These are phyloP conservation scores for Hirtodrosophila histrioides DNA, from an alignment of 2,888 invertebrate genomes.

Conservation along the genomic window DNA sequence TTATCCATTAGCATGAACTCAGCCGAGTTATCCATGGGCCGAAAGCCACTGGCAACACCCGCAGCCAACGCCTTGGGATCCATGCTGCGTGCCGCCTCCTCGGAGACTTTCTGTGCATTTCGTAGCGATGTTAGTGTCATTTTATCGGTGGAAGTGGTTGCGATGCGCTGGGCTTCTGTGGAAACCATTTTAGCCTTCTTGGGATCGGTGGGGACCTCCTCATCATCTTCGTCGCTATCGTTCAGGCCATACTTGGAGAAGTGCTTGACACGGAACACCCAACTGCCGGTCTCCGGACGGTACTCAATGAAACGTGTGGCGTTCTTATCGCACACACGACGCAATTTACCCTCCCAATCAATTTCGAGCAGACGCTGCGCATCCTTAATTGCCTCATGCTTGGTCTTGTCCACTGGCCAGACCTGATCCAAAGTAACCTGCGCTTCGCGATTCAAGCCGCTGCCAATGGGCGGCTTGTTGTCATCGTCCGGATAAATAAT, in stretches of 20 bases:
- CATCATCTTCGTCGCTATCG: slow-evolving; percentile 96
- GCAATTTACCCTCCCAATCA: slow-evolving; percentile 94
- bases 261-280: slow-evolving; percentile 97
- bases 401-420: slow-evolving; percentile 95
- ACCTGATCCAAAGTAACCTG: slow-evolving; percentile 95
- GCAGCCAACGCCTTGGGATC: slow-evolving; percentile 69
- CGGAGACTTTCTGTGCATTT: slow-evolving; percentile 68
- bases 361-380: slow-evolving; percentile 90
- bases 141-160: slow-evolving; percentile 46
- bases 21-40: slow-evolving; percentile 76
- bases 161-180: slow-evolving; percentile 38
- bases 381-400: slow-evolving; percentile 91
- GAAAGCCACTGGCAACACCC: slow-evolving; percentile 56
- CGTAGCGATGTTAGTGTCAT: slow-evolving; percentile 61
- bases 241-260: slow-evolving; percentile 96
- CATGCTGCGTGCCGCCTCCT: slow-evolving; percentile 68
- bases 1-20: slow-evolving; percentile 82
- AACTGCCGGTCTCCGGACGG: slow-evolving; percentile 97
- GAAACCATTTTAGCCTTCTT: slow-evolving; percentile 82
- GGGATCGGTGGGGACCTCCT: slow-evolving; percentile 86
- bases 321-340: slow-evolving; percentile 93
- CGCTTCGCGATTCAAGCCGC: slow-evolving; percentile 94
- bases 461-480: slow-evolving; percentile 94
- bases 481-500: slow-evolving; percentile 96
- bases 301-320: slow-evolving; percentile 97